Conservation (phyloP, 2,888 invertebrate genomes). For the Colostygia pectinataria region DNA sequence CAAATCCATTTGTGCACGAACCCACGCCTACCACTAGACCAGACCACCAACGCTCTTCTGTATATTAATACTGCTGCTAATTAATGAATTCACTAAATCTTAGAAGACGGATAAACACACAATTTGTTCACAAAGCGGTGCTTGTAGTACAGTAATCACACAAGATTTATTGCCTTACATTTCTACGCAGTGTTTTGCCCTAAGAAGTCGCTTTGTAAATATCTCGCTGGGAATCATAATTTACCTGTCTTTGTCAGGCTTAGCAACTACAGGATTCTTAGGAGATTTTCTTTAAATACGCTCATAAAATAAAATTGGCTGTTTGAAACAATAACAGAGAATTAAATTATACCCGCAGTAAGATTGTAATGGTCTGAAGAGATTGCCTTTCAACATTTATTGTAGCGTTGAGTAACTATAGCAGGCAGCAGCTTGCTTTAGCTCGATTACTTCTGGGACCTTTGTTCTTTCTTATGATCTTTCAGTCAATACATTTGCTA, state of each 20-base stretch:
- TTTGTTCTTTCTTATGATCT: background rate
- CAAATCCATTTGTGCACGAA: too few relatives aligned
- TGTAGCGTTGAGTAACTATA: conserved; percentile 9
- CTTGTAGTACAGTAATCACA: conserved; percentile 26
- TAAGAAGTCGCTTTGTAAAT: conserved; percentile 28
- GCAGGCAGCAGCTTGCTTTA: background rate
- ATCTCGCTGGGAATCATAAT: conserved; percentile 27
- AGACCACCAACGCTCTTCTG: too few relatives aligned
- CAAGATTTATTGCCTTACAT: conserved; percentile 25
- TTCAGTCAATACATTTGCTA: background rate
- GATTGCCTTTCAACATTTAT: conserved; percentile 17
- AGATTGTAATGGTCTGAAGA: conserved; percentile 17
- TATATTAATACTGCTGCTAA: conserved; percentile 2
- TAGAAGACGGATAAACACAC: conserved; percentile 15
- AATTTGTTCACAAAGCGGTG: conserved; percentile 21
- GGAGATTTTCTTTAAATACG: conserved; percentile 11
- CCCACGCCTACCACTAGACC: too few relatives aligned
- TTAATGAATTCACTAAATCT: conserved; percentile 8
- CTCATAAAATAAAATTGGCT: conserved; percentile 18
- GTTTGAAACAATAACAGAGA: conserved; percentile 21
- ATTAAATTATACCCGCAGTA: conserved; percentile 17
- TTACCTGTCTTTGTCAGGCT: conserved; percentile 37
- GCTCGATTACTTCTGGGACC: background rate
- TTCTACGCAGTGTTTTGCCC: conserved; percentile 20
- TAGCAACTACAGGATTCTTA: conserved; percentile 20